Conservation (phyloP, 2,888 invertebrate species). For the Diogma glabrata region DNA sequence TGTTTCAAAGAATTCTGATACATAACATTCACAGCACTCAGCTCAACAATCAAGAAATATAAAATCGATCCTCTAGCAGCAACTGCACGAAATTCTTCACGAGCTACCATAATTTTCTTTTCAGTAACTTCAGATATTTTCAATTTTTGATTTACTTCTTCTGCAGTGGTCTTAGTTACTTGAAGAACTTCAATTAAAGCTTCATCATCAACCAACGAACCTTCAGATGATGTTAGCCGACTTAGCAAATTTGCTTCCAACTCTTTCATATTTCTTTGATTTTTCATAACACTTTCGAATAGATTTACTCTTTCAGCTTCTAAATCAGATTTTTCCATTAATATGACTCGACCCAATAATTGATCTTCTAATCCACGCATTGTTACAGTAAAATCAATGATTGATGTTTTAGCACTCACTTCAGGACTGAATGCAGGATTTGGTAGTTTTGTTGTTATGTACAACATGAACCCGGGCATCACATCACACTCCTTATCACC, state of each 20-base stretch:
- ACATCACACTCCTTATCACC: conserved; percentile 97
- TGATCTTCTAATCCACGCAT: conserved; percentile 95
- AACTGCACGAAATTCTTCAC: conserved; percentile 92
- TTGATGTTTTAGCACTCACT: conserved; percentile 90
- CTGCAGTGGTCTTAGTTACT: conserved; percentile 77
- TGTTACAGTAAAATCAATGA: conserved; percentile 96
- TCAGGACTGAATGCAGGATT: conserved; percentile 96
- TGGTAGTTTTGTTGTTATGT: conserved; percentile 90
- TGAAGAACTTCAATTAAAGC: conserved; percentile 82
- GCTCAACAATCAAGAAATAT: conserved; percentile 93
- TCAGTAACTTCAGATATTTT: conserved; percentile 88
- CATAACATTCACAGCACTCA: conserved; percentile 94
- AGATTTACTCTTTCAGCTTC: conserved; percentile 88
- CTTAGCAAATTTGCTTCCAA: conserved; percentile 84
- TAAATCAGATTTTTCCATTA: conserved; percentile 92
- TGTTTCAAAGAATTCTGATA: conserved; percentile 94
- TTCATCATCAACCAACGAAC: conserved; percentile 91
- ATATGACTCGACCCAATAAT: conserved; percentile 79
- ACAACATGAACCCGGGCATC: conserved; percentile 88
- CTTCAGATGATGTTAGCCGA: conserved; percentile 85
- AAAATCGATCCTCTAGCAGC: conserved; percentile 89
- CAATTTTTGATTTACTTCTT: conserved; percentile 90
- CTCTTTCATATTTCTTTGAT: conserved; percentile 92
- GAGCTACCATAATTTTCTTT: conserved; percentile 81
- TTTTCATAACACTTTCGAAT: conserved; percentile 92